These are phyloP conservation scores for Tachina lurida DNA, from an alignment of 2,888 invertebrate genomes.

Conservation along the genomic window DNA sequence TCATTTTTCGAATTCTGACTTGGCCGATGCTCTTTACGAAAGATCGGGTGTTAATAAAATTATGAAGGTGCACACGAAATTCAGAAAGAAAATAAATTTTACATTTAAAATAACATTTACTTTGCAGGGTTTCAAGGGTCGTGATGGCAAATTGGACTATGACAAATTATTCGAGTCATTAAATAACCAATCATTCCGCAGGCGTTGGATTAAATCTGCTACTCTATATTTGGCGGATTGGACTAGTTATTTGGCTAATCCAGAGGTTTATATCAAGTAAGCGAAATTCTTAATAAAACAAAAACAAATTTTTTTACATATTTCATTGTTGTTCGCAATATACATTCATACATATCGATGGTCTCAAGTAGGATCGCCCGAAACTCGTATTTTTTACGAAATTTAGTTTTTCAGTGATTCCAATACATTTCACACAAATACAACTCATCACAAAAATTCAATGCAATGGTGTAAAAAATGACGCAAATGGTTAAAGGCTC, in stretches of 20 bases:
- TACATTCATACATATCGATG: no score
- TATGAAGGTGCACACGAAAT: slow-evolving; percentile 83
- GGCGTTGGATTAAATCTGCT: slow-evolving; percentile 91
- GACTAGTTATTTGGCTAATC: slow-evolving; percentile 89
- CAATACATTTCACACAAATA: no score
- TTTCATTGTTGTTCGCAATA: no score
- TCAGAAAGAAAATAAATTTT: neutral
- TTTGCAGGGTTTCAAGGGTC: slow-evolving; percentile 85
- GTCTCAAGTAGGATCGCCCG: no score
- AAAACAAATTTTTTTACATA: neutral
- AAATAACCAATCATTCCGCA: slow-evolving; percentile 90
- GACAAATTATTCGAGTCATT: slow-evolving; percentile 89
- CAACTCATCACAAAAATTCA: no score
- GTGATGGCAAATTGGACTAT: slow-evolving; percentile 88
- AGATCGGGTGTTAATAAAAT: slow-evolving; percentile 89
- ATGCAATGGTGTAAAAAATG: no score
- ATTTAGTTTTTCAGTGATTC: no score
- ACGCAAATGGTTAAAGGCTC: no score
- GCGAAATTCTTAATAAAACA: slow-evolving; percentile 64
- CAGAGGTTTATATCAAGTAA: slow-evolving; percentile 89
- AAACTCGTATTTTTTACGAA: no score
- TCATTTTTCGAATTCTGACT: slow-evolving; percentile 90
- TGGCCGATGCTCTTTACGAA: slow-evolving; percentile 89
- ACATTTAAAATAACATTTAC: neutral
- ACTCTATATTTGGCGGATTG: slow-evolving; percentile 90